Evolutionary conservation across 2,113 vertebrate species (phyloP), one percentile per base, ranked within the genome.

Genomic region (Cephalophus harveyi): DNA sequence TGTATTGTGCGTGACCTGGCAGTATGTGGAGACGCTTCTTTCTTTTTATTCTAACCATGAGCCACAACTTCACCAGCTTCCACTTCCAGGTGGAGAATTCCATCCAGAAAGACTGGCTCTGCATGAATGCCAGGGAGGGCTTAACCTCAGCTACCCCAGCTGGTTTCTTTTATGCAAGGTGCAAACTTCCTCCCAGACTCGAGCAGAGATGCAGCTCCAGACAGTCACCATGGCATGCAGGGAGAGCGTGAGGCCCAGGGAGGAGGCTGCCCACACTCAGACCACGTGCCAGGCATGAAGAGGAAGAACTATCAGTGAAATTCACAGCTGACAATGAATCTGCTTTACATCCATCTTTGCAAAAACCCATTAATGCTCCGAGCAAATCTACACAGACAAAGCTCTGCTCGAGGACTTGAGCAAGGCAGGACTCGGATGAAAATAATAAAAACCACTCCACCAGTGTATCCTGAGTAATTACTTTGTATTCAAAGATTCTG

Each of bases 71-170:
- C 30, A 27, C 23, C 62, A 43, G 48, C 50, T 64, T 21, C 60
- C 43, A 4, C 28, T 2, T 14, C 15, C 15, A 1, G 76, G 48
- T 2, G 5, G 64, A 16, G 60, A 27, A 67, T 15, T 86, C 46
- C 55, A 19, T 3, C 7, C 50, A 28, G 25, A 12, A 28, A 28
- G 13, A 16, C 74, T 33, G 30, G 60, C 15, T 86, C 28, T 16
- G 1, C 5, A 0, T 28, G 43, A 46, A 17, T n/a, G 33, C 23
- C 17, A 7, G 3, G 5, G 40, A 30, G 40, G 55, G 3, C 13
- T 87, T 59, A 11, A 30, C 46, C 13, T 33, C 36, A 10, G 28
- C 3, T 55, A 7, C 23, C 46, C 28, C 10, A 30, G 46, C 62
- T 27, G 23, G n/a, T 82, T 64, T 55, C 48, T 74, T 74, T 76